Base-by-base conservation (phyloP, 2,888 invertebrate genomes). In the Cyrtodaria siliqua region DNA sequence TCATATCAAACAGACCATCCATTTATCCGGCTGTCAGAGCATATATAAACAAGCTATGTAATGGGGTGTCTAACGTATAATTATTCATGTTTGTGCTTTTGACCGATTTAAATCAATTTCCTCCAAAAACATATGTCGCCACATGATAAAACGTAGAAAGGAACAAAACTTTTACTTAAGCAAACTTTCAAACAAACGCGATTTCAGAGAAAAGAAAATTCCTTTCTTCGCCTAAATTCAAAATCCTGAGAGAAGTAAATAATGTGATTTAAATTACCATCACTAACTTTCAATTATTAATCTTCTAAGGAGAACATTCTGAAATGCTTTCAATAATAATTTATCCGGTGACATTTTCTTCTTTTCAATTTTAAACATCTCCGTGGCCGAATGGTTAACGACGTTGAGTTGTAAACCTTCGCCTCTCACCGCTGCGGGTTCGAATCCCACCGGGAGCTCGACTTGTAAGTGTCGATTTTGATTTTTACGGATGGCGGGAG, bases 81-180 rank as follows among this genome's bases (percentile, higher is more conserved):
- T 59, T 59, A 59, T 26, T 40, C 26, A 42, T 14, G 18, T 29
- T 59, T 59, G 42, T 38, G 23, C 44, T 18, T 59, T 59, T 59
- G 20, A n/a, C 16, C 44, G 8, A 20, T 42, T 59, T 18, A 59
- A 59, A 23, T 44, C 42, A 59, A 23, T 59, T 59, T 8, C 42
- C 2, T 4, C 29, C 20, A 24, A 52, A 20, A 12, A 12, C 33
- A 9, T 6, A 44, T 16, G n/a, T 44, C 44, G 20, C 16, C 44
- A 44, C 55, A 33, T 38, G 26, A 47, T n/a, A 44, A n/a, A 24
- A 23, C 20, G 24, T n/a, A 23, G 47, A 29, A 47, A 62, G 23
- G 63, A 44, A 71, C 71, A 71, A 59, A 63, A 71, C 71, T 59
- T 71, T 71, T 50, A 57, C 71, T 71, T 71, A 16, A 9, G 44